Evolutionary conservation across 2,888 invertebrate species (phyloP), one percentile per base, ranked within the genome.

Genomic region (Nycteola revayana): DNA sequence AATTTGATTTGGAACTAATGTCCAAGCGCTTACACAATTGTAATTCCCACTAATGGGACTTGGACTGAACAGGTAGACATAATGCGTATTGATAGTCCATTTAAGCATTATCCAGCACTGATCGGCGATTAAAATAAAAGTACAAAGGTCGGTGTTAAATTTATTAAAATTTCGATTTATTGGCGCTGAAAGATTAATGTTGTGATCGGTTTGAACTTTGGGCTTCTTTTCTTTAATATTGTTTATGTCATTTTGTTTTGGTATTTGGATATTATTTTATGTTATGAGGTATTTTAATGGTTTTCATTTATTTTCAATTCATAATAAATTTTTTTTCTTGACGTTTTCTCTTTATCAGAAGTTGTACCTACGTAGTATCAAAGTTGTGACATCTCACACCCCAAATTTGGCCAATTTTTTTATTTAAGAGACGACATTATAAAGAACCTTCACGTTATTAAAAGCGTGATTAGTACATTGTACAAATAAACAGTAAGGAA

Each of bases 21-120:
- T 72, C 63, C 53, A 64, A 46, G 54, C 53, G 69, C 70, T 73
- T 68, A 71, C 63, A 68, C 66, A 67, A 75, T 74, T 73, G 74
- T 80, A 77, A 79, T 75, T 75, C 71, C 48, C 42, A 49, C 46
- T 70, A 71, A 75, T 71, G 64, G 62, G 30, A 9, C 25, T 7
- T 43, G 49, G 36, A 42, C 32, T 26, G 48, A 36, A 41, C 54
- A 56, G 48, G 49, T 58, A 50, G 42, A 49, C 56, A 60, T 68
- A 68, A 83, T 82, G 66, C 66, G 66, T 75, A 82, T 81, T 76
- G 75, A 80, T 80, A 72, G 67, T 45, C 75, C 75, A 80, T 79
- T 79, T 80, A 66, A 74, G 64, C 65, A 70, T 75, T 79, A 47
- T 49, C 59, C 59, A 70, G 56, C 63, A 58, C 58, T 76, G 71